These are phyloP conservation scores for Homarus gammarus DNA, from an alignment of 2,888 invertebrate species.

Conservation along the genomic window DNA sequence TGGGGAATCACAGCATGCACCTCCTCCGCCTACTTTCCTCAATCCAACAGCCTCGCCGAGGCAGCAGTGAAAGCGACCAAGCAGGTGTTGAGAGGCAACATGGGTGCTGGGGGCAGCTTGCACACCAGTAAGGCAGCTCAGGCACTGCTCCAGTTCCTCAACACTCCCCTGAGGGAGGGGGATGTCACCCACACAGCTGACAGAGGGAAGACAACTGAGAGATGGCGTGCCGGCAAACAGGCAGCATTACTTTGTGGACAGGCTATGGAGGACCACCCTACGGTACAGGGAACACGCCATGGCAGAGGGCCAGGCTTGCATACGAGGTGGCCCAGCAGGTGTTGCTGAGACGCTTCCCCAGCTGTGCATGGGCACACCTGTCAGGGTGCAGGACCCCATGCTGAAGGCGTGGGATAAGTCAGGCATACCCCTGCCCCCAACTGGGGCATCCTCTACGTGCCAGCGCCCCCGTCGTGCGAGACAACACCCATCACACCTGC, in stretches of 20 bases:
- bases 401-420: not conserved
- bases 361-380: not conserved
- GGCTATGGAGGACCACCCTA: not conserved
- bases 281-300: not conserved
- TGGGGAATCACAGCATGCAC: not conserved
- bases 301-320: not conserved
- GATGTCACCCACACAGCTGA: not conserved
- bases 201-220: not conserved
- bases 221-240: not conserved
- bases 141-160: slow-evolving; percentile 15
- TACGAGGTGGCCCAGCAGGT: not conserved
- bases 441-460: too few relatives aligned
- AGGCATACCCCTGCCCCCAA: not conserved
- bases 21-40: not conserved
- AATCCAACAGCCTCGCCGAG: slow-evolving; percentile 23
- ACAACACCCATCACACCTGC: too few relatives aligned
- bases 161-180: not conserved
- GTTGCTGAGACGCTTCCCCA: not conserved
- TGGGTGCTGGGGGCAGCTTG: not conserved
- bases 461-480: too few relatives aligned
- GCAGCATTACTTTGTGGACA: not conserved
- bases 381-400: not conserved
- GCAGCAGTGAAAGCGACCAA: slow-evolving; percentile 22
- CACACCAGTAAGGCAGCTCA: not conserved
- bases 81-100: not conserved